Conservation (phyloP, 2,113 vertebrate species). For the rabbit (Oryctolagus cuniculus) region DNA sequence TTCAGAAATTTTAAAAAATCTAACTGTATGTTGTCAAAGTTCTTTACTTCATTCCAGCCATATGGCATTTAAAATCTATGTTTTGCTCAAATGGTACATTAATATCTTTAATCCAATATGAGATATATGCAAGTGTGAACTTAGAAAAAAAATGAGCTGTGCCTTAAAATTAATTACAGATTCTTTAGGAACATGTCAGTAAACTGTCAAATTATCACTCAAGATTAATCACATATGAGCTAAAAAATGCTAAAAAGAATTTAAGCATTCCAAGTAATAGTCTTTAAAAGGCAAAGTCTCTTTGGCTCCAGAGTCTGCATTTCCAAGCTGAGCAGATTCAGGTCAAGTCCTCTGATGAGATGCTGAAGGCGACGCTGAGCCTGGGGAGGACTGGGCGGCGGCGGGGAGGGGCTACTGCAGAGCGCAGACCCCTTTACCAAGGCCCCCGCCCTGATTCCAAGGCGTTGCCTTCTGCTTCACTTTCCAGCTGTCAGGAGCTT, state of each 20-base stretch:
- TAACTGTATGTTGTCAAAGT: constrained; percentile 59
- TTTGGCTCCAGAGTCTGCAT: constrained; percentile 50
- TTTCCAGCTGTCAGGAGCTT: neutral
- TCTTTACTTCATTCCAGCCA: constrained; percentile 45
- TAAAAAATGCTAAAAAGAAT: constrained; percentile 64
- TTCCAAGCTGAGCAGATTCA: constrained; percentile 33
- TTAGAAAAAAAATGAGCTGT: constrained; percentile 57
- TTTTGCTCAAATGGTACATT: constrained; percentile 65
- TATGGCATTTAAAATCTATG: constrained; percentile 49
- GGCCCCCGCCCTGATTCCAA: neutral
- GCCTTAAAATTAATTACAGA: constrained; percentile 72
- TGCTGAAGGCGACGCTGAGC: neutral
- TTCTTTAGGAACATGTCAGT: constrained; percentile 63
- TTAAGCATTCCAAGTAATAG: constrained; percentile 53
- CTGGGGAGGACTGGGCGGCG: neutral
- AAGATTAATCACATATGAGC: constrained; percentile 59
- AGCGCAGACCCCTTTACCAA: neutral
- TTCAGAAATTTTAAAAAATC: constrained; percentile 64
- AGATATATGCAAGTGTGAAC: constrained; percentile 58
- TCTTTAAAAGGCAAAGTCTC: constrained; percentile 47
- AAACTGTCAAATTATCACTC: constrained; percentile 67
- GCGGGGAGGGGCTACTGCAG: neutral
- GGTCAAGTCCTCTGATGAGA: constrained; percentile 27
- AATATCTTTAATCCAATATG: constrained; percentile 68
- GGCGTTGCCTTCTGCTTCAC: neutral